Evolutionary conservation across 2,888 invertebrate species (phyloP).

Genomic region (Limnephilus lunatus): DNA sequence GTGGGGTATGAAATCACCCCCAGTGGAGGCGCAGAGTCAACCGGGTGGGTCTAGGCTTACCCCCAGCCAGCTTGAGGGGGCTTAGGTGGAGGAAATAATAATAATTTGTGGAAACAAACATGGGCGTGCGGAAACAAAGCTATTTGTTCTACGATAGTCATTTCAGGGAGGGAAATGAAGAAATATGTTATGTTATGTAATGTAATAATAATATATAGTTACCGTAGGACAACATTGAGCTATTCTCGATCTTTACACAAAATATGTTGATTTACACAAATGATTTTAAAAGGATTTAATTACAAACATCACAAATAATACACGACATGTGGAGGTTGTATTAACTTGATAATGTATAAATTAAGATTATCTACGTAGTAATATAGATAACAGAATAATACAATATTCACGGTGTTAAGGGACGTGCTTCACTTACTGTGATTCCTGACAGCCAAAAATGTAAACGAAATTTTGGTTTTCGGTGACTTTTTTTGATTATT

Average conservation of each 20-base stretch:
- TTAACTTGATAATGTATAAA: too few species aligned
- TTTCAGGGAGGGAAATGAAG: background rate
- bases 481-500: too few species aligned
- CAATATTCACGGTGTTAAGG: too few species aligned
- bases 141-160: background rate
- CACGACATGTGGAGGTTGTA: too few species aligned
- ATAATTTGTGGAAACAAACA: conserved; percentile 2
- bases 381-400: too few species aligned
- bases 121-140: background rate
- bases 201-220: background rate
- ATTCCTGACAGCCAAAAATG: too few species aligned
- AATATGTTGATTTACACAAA: background rate
- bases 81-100: background rate
- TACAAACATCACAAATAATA: too few species aligned
- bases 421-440: too few species aligned
- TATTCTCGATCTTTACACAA: background rate
- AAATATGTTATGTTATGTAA: background rate
- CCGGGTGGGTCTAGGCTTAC: background rate
- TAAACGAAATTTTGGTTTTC: too few species aligned
- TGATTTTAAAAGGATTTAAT: too few species aligned
- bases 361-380: too few species aligned
- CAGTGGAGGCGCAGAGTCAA: background rate
- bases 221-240: background rate
- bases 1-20: background rate
- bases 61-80: background rate